phyloP scores from a whole-genome alignment of 2,797 vertebrate species.

The Australoheros facetus region DNA sequence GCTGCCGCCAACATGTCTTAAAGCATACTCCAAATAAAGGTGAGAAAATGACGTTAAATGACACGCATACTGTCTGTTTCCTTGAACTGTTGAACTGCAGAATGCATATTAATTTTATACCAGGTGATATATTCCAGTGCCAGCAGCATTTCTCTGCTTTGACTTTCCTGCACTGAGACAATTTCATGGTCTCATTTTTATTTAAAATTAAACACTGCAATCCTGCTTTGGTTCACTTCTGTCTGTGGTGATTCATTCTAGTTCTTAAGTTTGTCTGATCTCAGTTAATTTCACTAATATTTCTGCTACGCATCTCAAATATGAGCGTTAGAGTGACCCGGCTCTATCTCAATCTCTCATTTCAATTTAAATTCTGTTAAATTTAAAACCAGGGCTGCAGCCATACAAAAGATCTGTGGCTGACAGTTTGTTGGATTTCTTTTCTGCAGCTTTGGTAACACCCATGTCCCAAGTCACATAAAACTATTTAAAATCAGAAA shows the following conservation, averaged over 20 bases:
- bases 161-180: constrained; percentile 18
- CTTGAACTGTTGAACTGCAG: constrained; percentile 33
- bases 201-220: constrained; percentile 42
- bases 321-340: neutral
- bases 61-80: constrained; percentile 8
- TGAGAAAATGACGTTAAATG: constrained; percentile 3
- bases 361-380: neutral
- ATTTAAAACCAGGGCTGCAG: neutral
- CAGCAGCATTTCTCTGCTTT: constrained; percentile 25
- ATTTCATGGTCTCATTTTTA: constrained; percentile 25
- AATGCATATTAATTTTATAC: constrained; percentile 34
- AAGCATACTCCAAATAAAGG: neutral
- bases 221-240: constrained; percentile 2
- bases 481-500: constrained; percentile 1
- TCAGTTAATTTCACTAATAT: neutral
- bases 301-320: neutral
- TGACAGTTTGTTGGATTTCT: neutral
- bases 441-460: neutral
- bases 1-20: neutral
- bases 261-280: neutral
- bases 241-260: neutral
- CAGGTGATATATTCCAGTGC: constrained; percentile 15
- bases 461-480: neutral
- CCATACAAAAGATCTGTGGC: neutral
- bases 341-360: constrained; percentile 9